Conservation (phyloP, 2,113 vertebrate genomes). For the Macaca mulatta region DNA sequence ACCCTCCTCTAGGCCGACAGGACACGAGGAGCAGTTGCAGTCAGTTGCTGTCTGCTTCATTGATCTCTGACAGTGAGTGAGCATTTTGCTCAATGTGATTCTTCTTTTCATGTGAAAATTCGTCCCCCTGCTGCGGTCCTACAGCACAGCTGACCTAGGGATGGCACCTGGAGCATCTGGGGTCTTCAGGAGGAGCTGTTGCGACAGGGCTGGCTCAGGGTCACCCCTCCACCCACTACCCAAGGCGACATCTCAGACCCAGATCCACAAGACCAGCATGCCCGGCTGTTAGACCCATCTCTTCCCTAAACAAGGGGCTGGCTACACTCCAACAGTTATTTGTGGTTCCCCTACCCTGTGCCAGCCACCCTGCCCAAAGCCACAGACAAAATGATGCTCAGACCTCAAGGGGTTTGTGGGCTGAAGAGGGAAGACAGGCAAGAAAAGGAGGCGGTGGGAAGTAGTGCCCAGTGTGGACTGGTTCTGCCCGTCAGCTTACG, state of each 20-base stretch:
- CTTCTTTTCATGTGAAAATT: background rate
- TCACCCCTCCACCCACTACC: no score
- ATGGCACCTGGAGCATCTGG: fast-evolving
- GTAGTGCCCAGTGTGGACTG: fast-evolving
- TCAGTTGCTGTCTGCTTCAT: fast-evolving
- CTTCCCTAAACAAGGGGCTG: background rate
- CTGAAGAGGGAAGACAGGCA: background rate
- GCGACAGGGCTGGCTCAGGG: fast-evolving
- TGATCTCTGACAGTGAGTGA: fast-evolving
- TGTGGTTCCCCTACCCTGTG: fast-evolving
- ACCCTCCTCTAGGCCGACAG: fast-evolving
- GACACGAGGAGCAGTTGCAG: fast-evolving
- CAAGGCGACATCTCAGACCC: background rate
- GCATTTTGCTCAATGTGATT: fast-evolving
- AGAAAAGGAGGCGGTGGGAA: background rate
- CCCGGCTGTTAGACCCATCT: background rate
- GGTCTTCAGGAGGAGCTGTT: no score
- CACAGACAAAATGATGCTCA: fast-evolving
- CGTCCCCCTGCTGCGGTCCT: background rate
- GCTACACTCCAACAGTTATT: background rate
- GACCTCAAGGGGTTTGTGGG: background rate
- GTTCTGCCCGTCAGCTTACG: fast-evolving
- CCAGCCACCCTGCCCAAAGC: background rate
- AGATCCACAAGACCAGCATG: background rate
- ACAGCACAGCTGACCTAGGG: fast-evolving